Evolutionary conservation across 2,113 vertebrate genomes (phyloP), one percentile per base, ranked within the genome.

Genomic region (Natator depressus): DNA sequence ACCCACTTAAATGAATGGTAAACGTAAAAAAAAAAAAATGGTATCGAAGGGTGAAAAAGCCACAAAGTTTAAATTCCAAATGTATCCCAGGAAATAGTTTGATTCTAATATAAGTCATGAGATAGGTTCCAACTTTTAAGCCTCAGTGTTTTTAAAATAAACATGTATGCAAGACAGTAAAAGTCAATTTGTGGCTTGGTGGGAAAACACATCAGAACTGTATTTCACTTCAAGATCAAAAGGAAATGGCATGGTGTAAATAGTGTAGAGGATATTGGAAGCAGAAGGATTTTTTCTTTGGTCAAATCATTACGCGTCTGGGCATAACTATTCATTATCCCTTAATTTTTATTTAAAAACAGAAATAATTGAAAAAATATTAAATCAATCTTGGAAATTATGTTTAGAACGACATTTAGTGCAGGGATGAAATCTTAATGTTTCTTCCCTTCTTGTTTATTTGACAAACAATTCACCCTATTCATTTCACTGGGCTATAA

Each of bases 31-130:
- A 20, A 54, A 75, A 85, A 95, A n/a, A 25, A 14, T 20, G 91
- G 94, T 6, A 91, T 35, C 3, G 65, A 89, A 47, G 54, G 82
- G 80, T 1, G 0, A 81, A 93, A 96, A 90, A 38, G 5, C 24
- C 22, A 47, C 2, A 85, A 75, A 94, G 90, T 88, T 96, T 31
- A 47, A 85, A 96, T 96, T 96, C 96, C 96, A 89, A 81, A 51
- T 9, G 84, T 95, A 19, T 97, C 97, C 97, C 95, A 92, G 96
- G 95, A 96, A 96, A 95, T 96, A 94, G 92, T 85, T 96, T 55
- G 85, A 46, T 92, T 5, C 91, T 95, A 96, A 96, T 96, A 93
- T 96, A 93, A 96, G 75, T 97, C 91, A 80, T 82, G 84, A 95
- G 87, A 75, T 49, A 65, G 65, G 82, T 83, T 92, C 90, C 94